phyloP scores from a whole-genome alignment of 2,113 vertebrate species.

The Engystomops pustulosus region DNA sequence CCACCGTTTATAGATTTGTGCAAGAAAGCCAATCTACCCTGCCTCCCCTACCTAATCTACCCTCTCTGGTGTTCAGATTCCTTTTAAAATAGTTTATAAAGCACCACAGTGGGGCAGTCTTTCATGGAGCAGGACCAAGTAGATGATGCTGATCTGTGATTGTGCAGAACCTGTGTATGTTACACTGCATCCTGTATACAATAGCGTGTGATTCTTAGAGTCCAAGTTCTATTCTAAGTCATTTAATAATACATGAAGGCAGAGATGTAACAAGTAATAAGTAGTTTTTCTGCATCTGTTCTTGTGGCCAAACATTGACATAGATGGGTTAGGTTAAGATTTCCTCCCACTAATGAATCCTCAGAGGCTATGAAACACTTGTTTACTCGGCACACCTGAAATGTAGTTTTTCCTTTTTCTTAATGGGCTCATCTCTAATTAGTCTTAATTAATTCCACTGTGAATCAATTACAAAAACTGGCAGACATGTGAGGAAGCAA shows the following conservation, averaged over 20 bases:
- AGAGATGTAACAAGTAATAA: background rate
- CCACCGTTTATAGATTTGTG: no score
- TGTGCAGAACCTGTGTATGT: no score
- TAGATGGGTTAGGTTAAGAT: background rate
- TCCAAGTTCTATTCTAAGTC: background rate
- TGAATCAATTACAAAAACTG: constrained; percentile 35
- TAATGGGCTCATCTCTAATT: constrained; percentile 63
- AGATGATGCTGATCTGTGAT: no score
- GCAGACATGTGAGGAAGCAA: constrained; percentile 19
- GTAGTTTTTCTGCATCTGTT: background rate
- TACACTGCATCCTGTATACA: no score
- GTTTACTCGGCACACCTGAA: background rate
- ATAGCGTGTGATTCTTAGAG: no score
- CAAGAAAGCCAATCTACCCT: no score
- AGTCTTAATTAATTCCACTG: constrained; percentile 52
- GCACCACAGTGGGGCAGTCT: no score
- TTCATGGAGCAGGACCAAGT: no score
- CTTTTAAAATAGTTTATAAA: no score
- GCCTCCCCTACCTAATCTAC: no score
- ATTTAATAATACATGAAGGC: constrained; percentile 7
- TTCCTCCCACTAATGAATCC: constrained; percentile 47
- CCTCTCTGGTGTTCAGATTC: no score
- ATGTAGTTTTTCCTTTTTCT: constrained; percentile 28
- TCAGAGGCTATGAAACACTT: constrained; percentile 17
- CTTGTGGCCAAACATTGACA: constrained; percentile 1